Base-by-base conservation (phyloP, 1,140 invertebrate genomes). In the Archegozetes longisetosus region DNA sequence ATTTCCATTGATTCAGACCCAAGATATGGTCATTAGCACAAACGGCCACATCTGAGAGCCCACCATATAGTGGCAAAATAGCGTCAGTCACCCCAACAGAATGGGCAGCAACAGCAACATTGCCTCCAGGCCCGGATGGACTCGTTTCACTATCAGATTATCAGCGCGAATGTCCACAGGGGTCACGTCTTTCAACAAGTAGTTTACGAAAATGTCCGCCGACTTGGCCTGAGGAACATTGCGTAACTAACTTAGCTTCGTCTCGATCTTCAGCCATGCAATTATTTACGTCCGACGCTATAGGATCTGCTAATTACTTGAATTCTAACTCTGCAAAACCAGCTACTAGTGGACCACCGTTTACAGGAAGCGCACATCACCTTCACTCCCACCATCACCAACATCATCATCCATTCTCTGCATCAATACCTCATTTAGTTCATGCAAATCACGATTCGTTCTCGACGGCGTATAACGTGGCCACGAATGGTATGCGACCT, bases 11-110 rank as follows among this genome's bases (percentile, higher is more conserved):
- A 46, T 84, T 86, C 49, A 93, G 95, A 71, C 91, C 92, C 23
- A 92, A 95, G 74, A 97, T 97, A 67, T 97, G 91, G 92, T 94
- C 90, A 4, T 71, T 96, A 64, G 91, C 91, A 26, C 90, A 95
- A 72, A 94, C 90, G 28, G 91, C 91, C 20, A 91, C 90, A n/a
- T 51, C 57, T 9, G 6, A 40, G 6, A 40, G 32, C 17, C 32
- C 32, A 9, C 32, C 32, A 40, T 40, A 40, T 40, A 40, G 6
- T 40, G 32, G 32, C 32, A 40, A 40, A 40, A 40, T 40, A 40
- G 32, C 6, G 6, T n/a, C n/a, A n/a, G n/a, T n/a, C n/a, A 40
- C 32, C 32, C 32, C 32, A 9, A 40, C 32, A 6, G 32, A 40
- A 17, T 40, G 32, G 32, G 32, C 32, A 40, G 6, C 32, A 17